Conservation (phyloP, 2,888 invertebrate species). For the Limnephilus auricula region DNA sequence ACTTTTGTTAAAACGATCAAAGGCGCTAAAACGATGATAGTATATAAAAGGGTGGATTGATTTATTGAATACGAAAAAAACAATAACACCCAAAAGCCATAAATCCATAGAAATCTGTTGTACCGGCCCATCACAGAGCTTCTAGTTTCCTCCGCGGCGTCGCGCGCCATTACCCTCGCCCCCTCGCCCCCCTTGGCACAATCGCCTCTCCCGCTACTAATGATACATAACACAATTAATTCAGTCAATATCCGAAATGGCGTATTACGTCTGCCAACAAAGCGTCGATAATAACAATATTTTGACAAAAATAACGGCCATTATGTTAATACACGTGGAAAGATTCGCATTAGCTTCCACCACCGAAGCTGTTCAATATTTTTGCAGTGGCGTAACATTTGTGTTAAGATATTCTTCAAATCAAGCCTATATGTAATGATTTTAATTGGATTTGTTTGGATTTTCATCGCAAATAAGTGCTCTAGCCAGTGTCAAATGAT, state of each 20-base stretch:
- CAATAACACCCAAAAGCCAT: constrained; percentile 25
- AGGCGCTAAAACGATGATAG: too few species aligned
- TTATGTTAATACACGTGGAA: constrained; percentile 65
- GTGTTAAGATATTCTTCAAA: too few species aligned
- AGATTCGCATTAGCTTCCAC: constrained; percentile 60
- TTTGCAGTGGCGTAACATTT: constrained; percentile 49
- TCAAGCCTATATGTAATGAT: too few species aligned
- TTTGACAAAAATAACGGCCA: constrained; percentile 64
- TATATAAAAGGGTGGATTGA: constrained; percentile 6
- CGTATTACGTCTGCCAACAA: constrained; percentile 56
- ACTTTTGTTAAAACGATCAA: not conserved
- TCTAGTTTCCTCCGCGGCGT: constrained; percentile 45
- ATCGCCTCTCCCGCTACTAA: constrained; percentile 56
- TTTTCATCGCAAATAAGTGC: too few species aligned
- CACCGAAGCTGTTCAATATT: constrained; percentile 50
- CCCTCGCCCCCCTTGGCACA: constrained; percentile 40
- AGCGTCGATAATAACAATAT: constrained; percentile 62
- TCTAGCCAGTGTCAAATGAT: too few species aligned
- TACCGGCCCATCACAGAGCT: constrained; percentile 47
- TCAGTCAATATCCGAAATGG: constrained; percentile 57
- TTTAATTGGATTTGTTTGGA: too few species aligned
- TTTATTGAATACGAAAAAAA: constrained; percentile 42
- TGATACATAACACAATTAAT: constrained; percentile 64
- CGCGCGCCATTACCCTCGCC: constrained; percentile 63
- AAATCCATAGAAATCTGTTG: constrained; percentile 33